Evolutionary conservation across 1,140 invertebrate species (phyloP), one percentile per base, ranked within the genome.

Genomic region (Drosophila aff.): DNA sequence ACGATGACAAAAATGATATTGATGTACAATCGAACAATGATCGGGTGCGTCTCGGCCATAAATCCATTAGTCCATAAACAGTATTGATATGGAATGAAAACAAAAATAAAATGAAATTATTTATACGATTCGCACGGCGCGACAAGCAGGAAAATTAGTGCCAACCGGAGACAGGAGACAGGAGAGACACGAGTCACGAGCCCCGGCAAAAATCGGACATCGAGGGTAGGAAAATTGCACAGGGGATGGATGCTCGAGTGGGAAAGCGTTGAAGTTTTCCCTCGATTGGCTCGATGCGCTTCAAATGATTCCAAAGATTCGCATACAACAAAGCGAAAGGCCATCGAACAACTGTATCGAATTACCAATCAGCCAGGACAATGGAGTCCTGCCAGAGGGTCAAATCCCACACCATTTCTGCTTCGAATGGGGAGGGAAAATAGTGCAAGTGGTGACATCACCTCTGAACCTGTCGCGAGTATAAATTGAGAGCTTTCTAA

Each of bases 1-100:
- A 52, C 85, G 67, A 78, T 72, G 68, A 86, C 76, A 89, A 73
- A 49, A 64, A 63, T 79, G 76, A 84, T 84, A 77, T 87, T 75
- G 83, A 89, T 90, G 84, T 63, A 79, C 69, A 73, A 84, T 81
- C 73, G 78, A 69, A 53, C 41, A 46, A 40, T 61, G 58, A 59
- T 71, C 60, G 65, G 62, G 43, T 66, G 58, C 16, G 43, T 55
- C 46, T 41, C 62, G 65, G 57, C 85, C 81, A 89, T 89, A 89
- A 90, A 90, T 90, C 85, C 85, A 90, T 90, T 90, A 90, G 85
- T 78, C 82, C 80, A 91, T 90, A 90, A 90, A 90, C 79, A 82
- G 81, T 90, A 81, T 81, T 44, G 85, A 89, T 86, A 83, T 80
- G 83, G 75, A 78, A 76, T 76, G 74, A 76, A 87, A 82, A 57